Conservation (phyloP, 2,888 invertebrate genomes). For the Parthenolecanium corni region DNA sequence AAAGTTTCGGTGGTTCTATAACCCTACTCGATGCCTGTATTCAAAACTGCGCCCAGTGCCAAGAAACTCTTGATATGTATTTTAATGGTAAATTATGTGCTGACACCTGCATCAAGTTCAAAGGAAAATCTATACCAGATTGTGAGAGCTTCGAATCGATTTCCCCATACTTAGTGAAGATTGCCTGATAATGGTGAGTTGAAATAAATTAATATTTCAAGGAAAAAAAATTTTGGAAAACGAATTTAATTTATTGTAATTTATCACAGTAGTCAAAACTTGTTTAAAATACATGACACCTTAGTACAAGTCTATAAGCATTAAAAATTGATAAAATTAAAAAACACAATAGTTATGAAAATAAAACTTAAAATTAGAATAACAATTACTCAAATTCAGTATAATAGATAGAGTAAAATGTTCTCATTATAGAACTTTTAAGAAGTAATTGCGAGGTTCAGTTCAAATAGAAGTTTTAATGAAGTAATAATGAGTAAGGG, state of each 20-base stretch:
- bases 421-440: too few relatives aligned
- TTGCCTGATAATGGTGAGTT: slow-evolving; percentile 35
- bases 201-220: neutral
- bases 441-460: too few relatives aligned
- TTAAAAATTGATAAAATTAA: too few relatives aligned
- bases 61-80: slow-evolving; percentile 74
- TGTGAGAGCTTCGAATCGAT: slow-evolving; percentile 73
- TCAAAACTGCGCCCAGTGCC: slow-evolving; percentile 79
- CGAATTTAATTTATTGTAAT: neutral
- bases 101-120: slow-evolving; percentile 69
- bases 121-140: slow-evolving; percentile 72
- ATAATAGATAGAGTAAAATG: too few relatives aligned
- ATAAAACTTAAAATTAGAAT: too few relatives aligned
- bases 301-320: too few relatives aligned
- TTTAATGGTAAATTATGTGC: slow-evolving; percentile 79
- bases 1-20: neutral
- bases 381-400: too few relatives aligned
- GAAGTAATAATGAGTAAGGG: too few relatives aligned
- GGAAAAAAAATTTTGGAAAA: neutral
- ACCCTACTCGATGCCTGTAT: slow-evolving; percentile 53
- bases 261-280: neutral
- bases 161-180: slow-evolving; percentile 59
- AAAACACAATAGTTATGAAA: too few relatives aligned
- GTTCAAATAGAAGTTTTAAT: too few relatives aligned
- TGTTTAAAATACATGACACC: neutral